phyloP scores from a whole-genome alignment of 2,888 invertebrate genomes.

The Ctena decussata region DNA sequence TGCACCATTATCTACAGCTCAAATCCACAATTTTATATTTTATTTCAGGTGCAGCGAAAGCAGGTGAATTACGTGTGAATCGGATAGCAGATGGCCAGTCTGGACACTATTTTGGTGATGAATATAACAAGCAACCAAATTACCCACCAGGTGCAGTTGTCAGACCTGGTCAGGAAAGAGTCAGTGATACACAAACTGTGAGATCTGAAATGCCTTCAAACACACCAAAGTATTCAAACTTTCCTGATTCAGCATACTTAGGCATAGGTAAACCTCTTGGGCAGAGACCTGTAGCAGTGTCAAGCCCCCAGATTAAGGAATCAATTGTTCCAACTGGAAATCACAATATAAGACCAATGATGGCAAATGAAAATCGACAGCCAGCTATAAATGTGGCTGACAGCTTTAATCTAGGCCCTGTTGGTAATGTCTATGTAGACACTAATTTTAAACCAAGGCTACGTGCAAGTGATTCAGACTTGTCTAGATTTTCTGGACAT shows the following conservation, averaged over 20 bases:
- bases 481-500: not conserved
- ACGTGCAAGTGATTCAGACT: not conserved
- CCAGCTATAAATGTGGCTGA: not conserved
- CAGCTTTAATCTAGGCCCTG: not conserved
- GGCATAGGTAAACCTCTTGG: not conserved
- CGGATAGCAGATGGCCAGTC: not conserved
- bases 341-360: slow-evolving; percentile 42
- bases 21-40: too few relatives aligned
- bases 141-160: not conserved
- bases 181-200: not conserved
- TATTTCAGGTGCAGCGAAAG: not conserved
- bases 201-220: not conserved
- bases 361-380: slow-evolving; percentile 43
- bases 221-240: not conserved
- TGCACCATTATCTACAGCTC: too few relatives aligned
- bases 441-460: not conserved
- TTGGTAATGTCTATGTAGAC: not conserved
- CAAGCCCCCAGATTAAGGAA: not conserved
- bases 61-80: not conserved
- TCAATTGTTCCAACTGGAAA: slow-evolving; percentile 15
- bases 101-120: not conserved
- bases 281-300: not conserved
- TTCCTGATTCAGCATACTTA: not conserved
- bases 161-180: not conserved
- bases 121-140: not conserved